These are phyloP conservation scores for Pangasianodon hypophthalmus DNA, from an alignment of 2,113 vertebrate species.

Conservation along the genomic window DNA sequence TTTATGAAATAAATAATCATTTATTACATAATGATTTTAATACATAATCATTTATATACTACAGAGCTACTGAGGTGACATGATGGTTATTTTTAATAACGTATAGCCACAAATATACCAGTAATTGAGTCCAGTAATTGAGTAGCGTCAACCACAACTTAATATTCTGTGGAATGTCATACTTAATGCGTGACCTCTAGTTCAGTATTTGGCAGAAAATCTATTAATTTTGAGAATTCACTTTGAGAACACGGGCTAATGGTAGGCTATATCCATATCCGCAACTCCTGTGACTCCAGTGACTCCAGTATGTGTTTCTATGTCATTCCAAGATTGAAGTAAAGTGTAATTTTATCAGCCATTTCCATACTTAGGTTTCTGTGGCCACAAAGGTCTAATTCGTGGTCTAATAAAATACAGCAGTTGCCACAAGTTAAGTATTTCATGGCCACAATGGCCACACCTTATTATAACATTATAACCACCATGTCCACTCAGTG, in stretches of 20 bases:
- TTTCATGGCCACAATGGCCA: not conserved
- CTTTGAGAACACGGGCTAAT: not conserved
- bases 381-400: not conserved
- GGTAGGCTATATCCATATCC: not conserved
- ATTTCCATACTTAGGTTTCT: too few relatives aligned
- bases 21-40: too few relatives aligned
- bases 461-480: not conserved
- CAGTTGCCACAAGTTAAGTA: not conserved
- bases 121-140: not conserved
- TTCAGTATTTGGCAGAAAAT: not conserved
- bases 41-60: not conserved
- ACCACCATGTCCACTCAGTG: not conserved
- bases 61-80: not conserved
- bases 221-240: not conserved
- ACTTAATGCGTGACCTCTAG: not conserved
- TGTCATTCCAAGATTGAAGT: not conserved
- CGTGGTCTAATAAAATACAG: not conserved
- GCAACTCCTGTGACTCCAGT: not conserved
- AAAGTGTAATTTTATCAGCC: not conserved
- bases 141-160: not conserved
- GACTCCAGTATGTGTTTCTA: not conserved
- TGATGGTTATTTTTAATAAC: not conserved
- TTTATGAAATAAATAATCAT: too few relatives aligned
- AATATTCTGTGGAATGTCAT: not conserved
- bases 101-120: not conserved